Conservation (phyloP, 2,888 invertebrate species). For the Liodrosophila aerea region DNA sequence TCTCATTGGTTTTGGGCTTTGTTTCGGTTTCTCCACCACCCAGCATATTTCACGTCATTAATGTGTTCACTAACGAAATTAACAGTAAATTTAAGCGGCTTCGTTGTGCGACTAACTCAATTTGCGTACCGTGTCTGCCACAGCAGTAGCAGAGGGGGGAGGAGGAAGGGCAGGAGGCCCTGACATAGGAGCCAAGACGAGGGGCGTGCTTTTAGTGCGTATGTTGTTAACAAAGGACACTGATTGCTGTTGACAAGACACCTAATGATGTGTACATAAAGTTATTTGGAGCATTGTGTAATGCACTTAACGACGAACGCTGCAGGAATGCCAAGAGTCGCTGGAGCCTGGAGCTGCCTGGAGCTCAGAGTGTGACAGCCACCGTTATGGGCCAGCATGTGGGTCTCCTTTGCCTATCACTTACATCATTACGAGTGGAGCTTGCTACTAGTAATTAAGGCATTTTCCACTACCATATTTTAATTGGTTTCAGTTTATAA, state of each 20-base stretch:
- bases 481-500: constrained; percentile 52
- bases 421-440: constrained; percentile 40
- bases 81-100: constrained; percentile 70
- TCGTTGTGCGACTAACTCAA: constrained; percentile 62
- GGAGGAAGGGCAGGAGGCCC: too few relatives aligned
- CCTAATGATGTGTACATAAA: constrained; percentile 62
- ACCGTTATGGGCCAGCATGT: not conserved
- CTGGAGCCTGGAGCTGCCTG: not conserved
- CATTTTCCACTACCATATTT: constrained; percentile 31
- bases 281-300: constrained; percentile 56
- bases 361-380: not conserved
- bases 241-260: constrained; percentile 66
- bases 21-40: not conserved
- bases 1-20: constrained; percentile 50
- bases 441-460: constrained; percentile 40
- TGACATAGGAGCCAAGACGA: constrained; percentile 9
- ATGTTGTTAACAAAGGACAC: constrained; percentile 62
- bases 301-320: constrained; percentile 46
- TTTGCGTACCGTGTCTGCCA: constrained; percentile 43
- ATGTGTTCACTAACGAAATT: constrained; percentile 68
- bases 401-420: constrained; percentile 30
- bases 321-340: constrained; percentile 8
- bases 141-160: not conserved
- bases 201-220: constrained; percentile 53
- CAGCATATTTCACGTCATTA: constrained; percentile 52